Evolutionary conservation across 1,140 invertebrate species (phyloP).

Genomic region (Zaprionus davidi): DNA sequence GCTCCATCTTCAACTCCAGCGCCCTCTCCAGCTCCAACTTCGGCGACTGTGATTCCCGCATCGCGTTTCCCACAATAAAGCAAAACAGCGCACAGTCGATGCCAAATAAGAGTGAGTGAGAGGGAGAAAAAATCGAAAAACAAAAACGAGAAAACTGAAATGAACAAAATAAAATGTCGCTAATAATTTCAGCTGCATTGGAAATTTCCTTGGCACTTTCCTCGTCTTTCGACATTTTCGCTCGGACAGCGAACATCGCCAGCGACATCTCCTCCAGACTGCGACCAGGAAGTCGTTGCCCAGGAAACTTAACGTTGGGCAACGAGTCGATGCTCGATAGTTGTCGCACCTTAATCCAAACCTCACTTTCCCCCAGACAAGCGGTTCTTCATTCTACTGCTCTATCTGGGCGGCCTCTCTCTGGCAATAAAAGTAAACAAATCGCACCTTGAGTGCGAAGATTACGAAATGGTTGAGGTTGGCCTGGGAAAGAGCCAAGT

Average conservation of each 20-base stretch:
- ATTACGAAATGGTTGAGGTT: conserved; percentile 58
- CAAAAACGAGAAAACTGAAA: conserved; percentile 46
- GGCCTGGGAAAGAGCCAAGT: conserved; percentile 52
- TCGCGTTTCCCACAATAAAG: conserved; percentile 70
- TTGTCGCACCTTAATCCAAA: background rate
- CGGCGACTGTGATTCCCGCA: conserved; percentile 20
- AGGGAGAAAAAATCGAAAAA: conserved; percentile 12
- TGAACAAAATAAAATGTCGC: conserved; percentile 68
- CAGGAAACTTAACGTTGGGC: conserved; percentile 19
- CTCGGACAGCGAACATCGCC: conserved; percentile 24
- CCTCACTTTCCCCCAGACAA: background rate
- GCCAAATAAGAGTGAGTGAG: background rate
- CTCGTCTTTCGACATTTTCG: conserved; percentile 44
- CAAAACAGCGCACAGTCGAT: conserved; percentile 53
- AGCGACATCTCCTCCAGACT: conserved; percentile 1
- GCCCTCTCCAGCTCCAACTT: conserved; percentile 20
- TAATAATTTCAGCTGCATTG: conserved; percentile 62
- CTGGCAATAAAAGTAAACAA: conserved; percentile 13
- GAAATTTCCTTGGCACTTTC: conserved; percentile 16
- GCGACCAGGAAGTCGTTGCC: conserved; percentile 70
- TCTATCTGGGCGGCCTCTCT: background rate
- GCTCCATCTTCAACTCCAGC: conserved; percentile 29
- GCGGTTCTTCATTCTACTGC: conserved; percentile 5
- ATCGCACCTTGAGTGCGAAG: conserved; percentile 33
- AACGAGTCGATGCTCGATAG: background rate